These are phyloP conservation scores for Mastomys coucha DNA, from an alignment of 2,113 vertebrate species.

Conservation along the genomic window DNA sequence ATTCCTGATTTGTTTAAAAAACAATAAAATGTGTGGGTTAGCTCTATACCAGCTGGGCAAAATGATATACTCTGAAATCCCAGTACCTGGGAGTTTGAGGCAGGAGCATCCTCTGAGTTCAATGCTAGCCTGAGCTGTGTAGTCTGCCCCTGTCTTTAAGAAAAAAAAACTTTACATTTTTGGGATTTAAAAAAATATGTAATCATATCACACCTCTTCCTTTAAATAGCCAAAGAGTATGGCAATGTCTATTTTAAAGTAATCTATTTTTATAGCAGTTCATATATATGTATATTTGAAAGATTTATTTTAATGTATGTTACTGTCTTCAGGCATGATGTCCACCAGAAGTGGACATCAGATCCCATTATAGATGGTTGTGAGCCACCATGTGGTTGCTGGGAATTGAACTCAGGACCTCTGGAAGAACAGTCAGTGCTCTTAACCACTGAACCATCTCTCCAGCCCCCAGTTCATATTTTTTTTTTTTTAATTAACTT, in stretches of 20 bases:
- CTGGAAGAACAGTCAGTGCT: too few relatives aligned
- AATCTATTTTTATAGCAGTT: not conserved
- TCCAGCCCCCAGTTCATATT: not conserved
- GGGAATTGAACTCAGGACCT: too few relatives aligned
- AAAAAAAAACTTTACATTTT: too few relatives aligned
- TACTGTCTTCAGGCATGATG: too few relatives aligned
- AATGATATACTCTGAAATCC: not conserved
- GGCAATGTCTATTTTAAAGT: not conserved
- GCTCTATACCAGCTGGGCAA: too few relatives aligned
- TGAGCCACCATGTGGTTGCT: too few relatives aligned
- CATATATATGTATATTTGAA: too few relatives aligned
- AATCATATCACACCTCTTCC: not conserved
- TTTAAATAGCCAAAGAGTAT: not conserved
- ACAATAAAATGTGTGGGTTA: not conserved
- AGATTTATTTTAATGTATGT: too few relatives aligned
- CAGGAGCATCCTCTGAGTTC: not conserved
- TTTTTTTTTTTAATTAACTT: not conserved
- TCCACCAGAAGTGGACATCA: too few relatives aligned
- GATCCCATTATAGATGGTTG: too few relatives aligned
- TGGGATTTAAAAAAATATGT: not conserved
- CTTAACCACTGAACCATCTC: too few relatives aligned
- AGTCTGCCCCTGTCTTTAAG: not conserved
- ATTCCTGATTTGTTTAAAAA: not conserved
- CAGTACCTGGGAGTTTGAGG: not conserved
- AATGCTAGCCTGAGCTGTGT: too few relatives aligned